phyloP scores from a whole-genome alignment of 2,797 vertebrate species.

The Tadarida brasiliensis region DNA sequence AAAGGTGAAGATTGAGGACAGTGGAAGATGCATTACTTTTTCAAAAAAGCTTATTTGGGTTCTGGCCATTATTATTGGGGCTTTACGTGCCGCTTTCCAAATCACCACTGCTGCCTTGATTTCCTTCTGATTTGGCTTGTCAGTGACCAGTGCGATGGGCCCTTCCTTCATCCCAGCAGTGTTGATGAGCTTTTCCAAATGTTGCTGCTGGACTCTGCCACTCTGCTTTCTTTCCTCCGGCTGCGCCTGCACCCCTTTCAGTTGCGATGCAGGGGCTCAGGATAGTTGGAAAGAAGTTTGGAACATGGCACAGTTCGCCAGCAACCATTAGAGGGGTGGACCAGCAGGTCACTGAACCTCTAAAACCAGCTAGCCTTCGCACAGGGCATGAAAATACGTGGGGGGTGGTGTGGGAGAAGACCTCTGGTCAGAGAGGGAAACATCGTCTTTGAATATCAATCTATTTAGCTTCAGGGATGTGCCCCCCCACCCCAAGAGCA shows the following conservation, averaged over 20 bases:
- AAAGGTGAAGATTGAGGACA: not conserved
- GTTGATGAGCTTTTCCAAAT: constrained; percentile 82
- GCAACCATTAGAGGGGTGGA: constrained; percentile 84
- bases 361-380: constrained; percentile 82
- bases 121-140: not conserved
- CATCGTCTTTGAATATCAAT: not conserved
- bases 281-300: constrained; percentile 86
- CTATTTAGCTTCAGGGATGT: not conserved
- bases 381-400: not conserved
- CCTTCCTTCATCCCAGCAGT: not conserved
- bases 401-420: not conserved
- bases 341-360: constrained; percentile 82
- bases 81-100: not conserved
- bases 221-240: constrained; percentile 88
- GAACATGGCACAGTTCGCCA: constrained; percentile 86
- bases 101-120: not conserved
- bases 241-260: constrained; percentile 87
- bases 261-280: constrained; percentile 88
- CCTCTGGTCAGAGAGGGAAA: constrained; percentile 12
- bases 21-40: not conserved
- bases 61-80: not conserved
- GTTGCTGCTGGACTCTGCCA: constrained; percentile 86
- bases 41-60: not conserved
- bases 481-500: rapidly evolving
- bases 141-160: not conserved